Evolutionary conservation across 1,140 invertebrate species (phyloP), one percentile per base, ranked within the genome.

Genomic region (Trichoplusia ni): DNA sequence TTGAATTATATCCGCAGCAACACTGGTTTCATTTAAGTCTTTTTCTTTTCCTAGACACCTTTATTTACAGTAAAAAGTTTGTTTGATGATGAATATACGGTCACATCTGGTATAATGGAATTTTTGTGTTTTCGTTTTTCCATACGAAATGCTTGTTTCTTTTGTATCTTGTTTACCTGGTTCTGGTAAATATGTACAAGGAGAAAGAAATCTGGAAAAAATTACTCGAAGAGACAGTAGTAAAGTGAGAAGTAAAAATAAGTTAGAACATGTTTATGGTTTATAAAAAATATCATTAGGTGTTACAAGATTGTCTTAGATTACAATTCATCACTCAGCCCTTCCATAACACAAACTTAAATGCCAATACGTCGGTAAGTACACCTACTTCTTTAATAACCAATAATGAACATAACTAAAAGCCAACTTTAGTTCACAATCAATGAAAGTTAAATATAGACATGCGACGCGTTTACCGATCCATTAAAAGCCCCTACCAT

Each of bases 1-100:
- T 60, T 67, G 69, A 66, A 71, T 71, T 71, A 69, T 65, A 25
- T 56, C 21, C 19, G 13, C 37, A 19, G 42, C 19, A 29, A 25
- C 53, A 59, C 44, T 40, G 53, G 13, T 65, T 58, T 65, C 44
- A 65, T 59, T 47, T n/a, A 58, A 18, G 29, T 40, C 37, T 0
- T 56, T 23, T 14, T 23, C 29, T 56, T 56, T 40, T 2, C 16
- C 35, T 31, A 53, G 47, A 19, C 29, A 4, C 25, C 1, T 53
- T n/a, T 35, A 27, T 37, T 4, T 9, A n/a, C 14, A 35, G 47
- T n/a, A 18, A 53, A 53, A 53, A 9, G 29, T 53, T 31, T 53
- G 31, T 49, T 49, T 21, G 6, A 23, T 42, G 40, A 21, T 8
- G 16, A 21, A 21, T 42, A 19, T 40, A n/a, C n/a, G 19, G 38